Evolutionary conservation across 2,888 invertebrate species (phyloP).

Genomic region (Omphaloscelis lunosa): DNA sequence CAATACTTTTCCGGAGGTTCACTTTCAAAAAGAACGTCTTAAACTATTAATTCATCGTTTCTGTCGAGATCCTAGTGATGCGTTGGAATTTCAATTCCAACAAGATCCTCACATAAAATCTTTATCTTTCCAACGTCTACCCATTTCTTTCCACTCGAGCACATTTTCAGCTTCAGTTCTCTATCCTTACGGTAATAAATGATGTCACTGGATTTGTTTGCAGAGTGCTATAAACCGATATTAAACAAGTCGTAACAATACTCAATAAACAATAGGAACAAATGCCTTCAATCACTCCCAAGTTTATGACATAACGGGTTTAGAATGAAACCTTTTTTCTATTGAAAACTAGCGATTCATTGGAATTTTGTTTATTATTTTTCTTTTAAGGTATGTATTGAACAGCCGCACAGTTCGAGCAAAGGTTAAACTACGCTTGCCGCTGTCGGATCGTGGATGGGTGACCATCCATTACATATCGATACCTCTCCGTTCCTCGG

Average conservation of each 20-base stretch:
- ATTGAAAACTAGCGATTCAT: conserved; percentile 7
- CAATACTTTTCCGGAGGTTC: not conserved
- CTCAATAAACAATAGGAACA: conserved; percentile 42
- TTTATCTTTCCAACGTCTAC: conserved; percentile 30
- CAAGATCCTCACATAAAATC: conserved; percentile 17
- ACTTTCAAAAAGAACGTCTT: not conserved
- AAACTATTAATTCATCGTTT: not conserved
- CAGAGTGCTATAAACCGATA: conserved; percentile 33
- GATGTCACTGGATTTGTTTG: conserved; percentile 43
- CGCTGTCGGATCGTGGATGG: not conserved
- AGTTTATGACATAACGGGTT: conserved; percentile 32
- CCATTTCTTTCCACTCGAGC: conserved; percentile 8
- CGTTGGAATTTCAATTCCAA: conserved; percentile 26
- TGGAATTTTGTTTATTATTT: conserved; percentile 31
- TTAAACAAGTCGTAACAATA: conserved; percentile 52
- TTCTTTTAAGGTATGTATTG: not conserved
- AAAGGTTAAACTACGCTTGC: not conserved
- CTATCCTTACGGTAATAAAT: conserved; percentile 31
- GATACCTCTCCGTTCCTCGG: not conserved
- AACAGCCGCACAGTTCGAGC: not conserved
- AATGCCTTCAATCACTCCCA: conserved; percentile 34
- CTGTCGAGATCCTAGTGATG: not conserved
- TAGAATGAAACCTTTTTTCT: conserved; percentile 20
- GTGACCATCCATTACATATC: not conserved
- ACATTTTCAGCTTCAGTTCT: not conserved